Conservation (phyloP, 2,113 vertebrate species). For the Meleagris gallopavo region DNA sequence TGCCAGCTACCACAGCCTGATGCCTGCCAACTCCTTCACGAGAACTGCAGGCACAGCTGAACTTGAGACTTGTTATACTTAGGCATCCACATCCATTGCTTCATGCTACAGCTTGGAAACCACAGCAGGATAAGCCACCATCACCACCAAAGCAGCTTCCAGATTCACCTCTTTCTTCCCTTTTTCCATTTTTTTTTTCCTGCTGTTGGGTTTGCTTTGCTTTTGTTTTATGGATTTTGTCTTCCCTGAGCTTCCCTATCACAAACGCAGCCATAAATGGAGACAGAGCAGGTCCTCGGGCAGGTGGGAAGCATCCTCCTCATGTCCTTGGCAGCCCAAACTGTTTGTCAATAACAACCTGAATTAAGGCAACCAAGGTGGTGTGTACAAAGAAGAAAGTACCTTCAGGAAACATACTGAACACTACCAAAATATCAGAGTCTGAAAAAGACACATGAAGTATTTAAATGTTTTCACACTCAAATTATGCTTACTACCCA, state of each 20-base stretch:
- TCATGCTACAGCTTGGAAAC: background rate
- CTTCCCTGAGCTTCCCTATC: background rate
- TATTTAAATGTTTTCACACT: constrained; percentile 68
- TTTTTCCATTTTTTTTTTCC: background rate
- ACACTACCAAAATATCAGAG: constrained; percentile 54
- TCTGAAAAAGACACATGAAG: constrained; percentile 61
- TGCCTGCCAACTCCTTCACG: background rate
- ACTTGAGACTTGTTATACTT: background rate
- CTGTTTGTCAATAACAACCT: constrained; percentile 67
- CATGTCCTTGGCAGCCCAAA: constrained; percentile 48
- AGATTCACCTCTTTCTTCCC: background rate
- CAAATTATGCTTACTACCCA: constrained; percentile 67
- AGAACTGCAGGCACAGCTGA: background rate
- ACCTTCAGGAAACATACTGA: constrained; percentile 56
- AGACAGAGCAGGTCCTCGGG: constrained; percentile 17
- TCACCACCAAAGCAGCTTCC: constrained; percentile 23
- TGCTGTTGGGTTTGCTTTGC: background rate
- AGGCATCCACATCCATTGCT: background rate
- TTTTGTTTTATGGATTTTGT: background rate
- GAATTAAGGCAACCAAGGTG: constrained; percentile 58
- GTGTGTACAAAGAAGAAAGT: constrained; percentile 61
- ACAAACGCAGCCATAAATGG: constrained; percentile 7
- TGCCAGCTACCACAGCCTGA: background rate
- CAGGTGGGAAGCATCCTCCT: constrained; percentile 32
- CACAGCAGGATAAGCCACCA: constrained; percentile 7